Evolutionary conservation across 2,888 invertebrate genomes (phyloP).

Genomic region (Diaprepes abbreviatus): DNA sequence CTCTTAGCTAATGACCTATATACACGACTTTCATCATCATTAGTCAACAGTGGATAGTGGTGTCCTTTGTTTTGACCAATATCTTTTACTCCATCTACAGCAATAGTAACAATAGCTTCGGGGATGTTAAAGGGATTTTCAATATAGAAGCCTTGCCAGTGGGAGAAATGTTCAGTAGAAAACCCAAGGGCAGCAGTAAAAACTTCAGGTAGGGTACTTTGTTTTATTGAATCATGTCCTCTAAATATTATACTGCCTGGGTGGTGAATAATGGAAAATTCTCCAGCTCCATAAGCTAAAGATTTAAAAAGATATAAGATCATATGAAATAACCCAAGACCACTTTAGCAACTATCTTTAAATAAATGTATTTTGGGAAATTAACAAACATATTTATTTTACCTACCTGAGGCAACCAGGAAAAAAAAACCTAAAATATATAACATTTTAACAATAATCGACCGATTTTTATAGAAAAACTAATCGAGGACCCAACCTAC

Average conservation of each 20-base stretch:
- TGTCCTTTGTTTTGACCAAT: slow-evolving; percentile 71
- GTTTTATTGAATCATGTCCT: slow-evolving; percentile 74
- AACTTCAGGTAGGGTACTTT: slow-evolving; percentile 78
- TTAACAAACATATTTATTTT: background rate
- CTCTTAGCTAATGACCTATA: slow-evolving; percentile 73
- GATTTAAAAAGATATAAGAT: slow-evolving; percentile 17
- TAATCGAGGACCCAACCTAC: background rate
- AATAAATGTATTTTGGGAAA: background rate
- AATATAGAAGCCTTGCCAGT: slow-evolving; percentile 80
- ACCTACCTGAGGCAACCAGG: slow-evolving; percentile 32
- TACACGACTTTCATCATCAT: slow-evolving; percentile 76
- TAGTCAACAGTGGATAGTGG: slow-evolving; percentile 72
- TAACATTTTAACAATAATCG: slow-evolving; percentile 13
- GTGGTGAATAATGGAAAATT: slow-evolving; percentile 78
- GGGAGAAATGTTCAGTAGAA: slow-evolving; percentile 77
- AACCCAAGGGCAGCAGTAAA: slow-evolving; percentile 80
- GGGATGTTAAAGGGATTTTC: slow-evolving; percentile 80
- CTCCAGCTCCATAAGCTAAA: slow-evolving; percentile 73
- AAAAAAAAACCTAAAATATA: slow-evolving; percentile 8
- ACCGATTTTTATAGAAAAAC: background rate
- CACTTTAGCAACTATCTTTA: background rate
- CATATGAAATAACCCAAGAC: background rate
- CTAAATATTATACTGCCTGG: slow-evolving; percentile 79
- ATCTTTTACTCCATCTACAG: slow-evolving; percentile 77
- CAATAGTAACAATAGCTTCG: slow-evolving; percentile 78